These are phyloP conservation scores for Drosophila kanapiae DNA, from an alignment of 1,140 invertebrate genomes.

Conservation along the genomic window DNA sequence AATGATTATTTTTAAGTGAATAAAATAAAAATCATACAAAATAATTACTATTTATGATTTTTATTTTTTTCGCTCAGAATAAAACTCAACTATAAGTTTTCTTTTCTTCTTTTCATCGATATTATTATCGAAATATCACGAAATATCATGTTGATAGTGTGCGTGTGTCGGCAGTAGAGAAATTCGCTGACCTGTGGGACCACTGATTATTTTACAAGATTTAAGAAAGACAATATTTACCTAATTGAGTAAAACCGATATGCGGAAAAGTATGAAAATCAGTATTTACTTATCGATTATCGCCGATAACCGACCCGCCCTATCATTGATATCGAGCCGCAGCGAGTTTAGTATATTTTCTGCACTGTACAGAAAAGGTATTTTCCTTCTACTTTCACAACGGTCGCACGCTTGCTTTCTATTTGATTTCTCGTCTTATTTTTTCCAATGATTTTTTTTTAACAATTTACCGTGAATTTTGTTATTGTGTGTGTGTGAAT, in stretches of 20 bases:
- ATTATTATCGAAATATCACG: too few relatives aligned
- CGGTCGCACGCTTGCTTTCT: slow-evolving; percentile 70
- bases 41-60: too few relatives aligned
- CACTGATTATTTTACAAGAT: too few relatives aligned
- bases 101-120: too few relatives aligned
- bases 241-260: neutral
- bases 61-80: too few relatives aligned
- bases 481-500: slow-evolving; percentile 55
- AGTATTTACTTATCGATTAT: neutral
- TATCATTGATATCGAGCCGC: neutral
- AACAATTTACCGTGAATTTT: slow-evolving; percentile 67
- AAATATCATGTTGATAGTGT: too few relatives aligned
- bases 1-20: too few relatives aligned
- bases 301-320: neutral
- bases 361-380: slow-evolving; percentile 23
- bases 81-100: too few relatives aligned
- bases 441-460: slow-evolving; percentile 68
- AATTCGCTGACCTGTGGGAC: too few relatives aligned
- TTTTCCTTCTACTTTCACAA: slow-evolving; percentile 44
- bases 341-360: neutral
- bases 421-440: slow-evolving; percentile 69
- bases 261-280: neutral
- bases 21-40: too few relatives aligned
- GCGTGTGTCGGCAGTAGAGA: too few relatives aligned
- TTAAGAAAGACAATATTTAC: too few relatives aligned